These are phyloP conservation scores for Tetragnatha versicolor DNA, from an alignment of 1,140 invertebrate species.

Conservation along the genomic window DNA sequence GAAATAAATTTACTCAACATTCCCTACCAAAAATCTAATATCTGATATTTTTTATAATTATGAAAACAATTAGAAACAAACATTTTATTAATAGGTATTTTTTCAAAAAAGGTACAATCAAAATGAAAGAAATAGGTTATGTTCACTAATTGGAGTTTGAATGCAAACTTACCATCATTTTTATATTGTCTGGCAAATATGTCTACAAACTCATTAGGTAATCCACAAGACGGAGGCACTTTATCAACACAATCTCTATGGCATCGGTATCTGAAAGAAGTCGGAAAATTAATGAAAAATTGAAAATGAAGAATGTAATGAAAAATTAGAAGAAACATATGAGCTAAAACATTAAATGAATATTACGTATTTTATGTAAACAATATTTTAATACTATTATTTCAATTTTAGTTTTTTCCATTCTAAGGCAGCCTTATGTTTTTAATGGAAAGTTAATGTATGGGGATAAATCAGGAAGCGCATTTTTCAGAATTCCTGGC, in stretches of 20 bases:
- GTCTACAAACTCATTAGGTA: slow-evolving; percentile 82
- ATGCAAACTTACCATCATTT: slow-evolving; percentile 58
- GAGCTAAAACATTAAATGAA: too few species aligned
- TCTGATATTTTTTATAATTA: too few species aligned
- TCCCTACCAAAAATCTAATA: too few species aligned
- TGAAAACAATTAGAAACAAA: background rate
- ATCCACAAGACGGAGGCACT: slow-evolving; percentile 89
- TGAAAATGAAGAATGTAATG: background rate
- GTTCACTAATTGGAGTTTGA: background rate
- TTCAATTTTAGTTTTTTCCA: too few species aligned
- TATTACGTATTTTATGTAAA: too few species aligned
- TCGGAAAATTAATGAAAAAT: background rate
- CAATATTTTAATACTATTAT: too few species aligned
- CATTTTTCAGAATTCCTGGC: too few species aligned
- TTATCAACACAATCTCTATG: slow-evolving; percentile 88
- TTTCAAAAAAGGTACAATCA: background rate
- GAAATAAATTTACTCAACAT: too few species aligned
- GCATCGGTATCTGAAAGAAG: slow-evolving; percentile 76
- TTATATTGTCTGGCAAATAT: slow-evolving; percentile 68
- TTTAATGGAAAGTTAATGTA: too few species aligned
- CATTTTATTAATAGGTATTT: background rate
- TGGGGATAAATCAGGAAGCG: too few species aligned
- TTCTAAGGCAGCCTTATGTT: too few species aligned
- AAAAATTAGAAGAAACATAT: background rate
- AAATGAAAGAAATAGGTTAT: background rate